Base-by-base conservation (phyloP, 2,888 invertebrate species). In the Cylindroiulus punctatus region DNA sequence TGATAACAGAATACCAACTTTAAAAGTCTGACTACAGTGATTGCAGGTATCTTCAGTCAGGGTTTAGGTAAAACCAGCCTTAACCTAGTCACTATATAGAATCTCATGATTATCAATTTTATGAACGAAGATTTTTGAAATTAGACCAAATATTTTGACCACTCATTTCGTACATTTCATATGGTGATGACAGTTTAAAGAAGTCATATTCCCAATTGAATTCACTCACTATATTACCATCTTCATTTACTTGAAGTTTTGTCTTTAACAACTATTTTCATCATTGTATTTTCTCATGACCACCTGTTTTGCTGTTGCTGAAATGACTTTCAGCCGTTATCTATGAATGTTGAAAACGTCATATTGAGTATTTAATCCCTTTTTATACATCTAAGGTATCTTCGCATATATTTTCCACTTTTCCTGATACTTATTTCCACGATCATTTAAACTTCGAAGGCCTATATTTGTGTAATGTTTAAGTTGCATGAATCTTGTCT, bases 401-500 rank as follows among this genome's bases (percentile, higher is more conserved):
- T 30, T 30, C 30, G 76, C n/a, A 52, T 52, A 52, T 52, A 52
- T 52, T 52, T 52, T 52, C 47, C 47, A 47, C n/a, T 52, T 76
- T 30, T 76, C 30, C 76, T 76, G 30, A 76, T 26, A 76, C 76
- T 76, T 76, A 76, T 76, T 76, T 76, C 76, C 76, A 76, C 30
- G 76, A 17, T 30, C 26, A 30, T 76, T 76, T 76, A 30, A 76
- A 30, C 30, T 76, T 30, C 76, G 76, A 76, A 65, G 17, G 76
- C 30, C 76, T 76, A 52, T 76, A 30, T 76, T 76, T 76, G 76
- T 76, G 30, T 30, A 76, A 5, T 76, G 30, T 76, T 17, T 76
- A 12, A 76, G 76, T 76, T 76, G 76, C 76, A 76, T 76, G 76
- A 76, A 76, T 76, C 76, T 76, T 76, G 30, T 76, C 76, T 76